Evolutionary conservation across 2,113 vertebrate species (phyloP), one percentile per base, ranked within the genome.

Genomic region (Eonycteris spelaea): DNA sequence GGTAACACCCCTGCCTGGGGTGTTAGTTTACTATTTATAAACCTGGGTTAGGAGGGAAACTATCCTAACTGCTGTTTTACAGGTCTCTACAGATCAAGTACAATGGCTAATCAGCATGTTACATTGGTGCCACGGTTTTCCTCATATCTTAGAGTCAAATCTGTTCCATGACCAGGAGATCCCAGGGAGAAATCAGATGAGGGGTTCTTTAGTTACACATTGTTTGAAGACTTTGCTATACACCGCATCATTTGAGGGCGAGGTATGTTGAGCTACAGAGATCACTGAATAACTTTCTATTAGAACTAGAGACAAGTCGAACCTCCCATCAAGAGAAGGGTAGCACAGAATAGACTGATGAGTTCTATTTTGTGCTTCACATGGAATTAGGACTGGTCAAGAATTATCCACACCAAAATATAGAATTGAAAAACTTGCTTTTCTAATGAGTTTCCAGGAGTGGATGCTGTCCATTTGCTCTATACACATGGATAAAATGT

Each of bases 11-110:
- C 38, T 95, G 55, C 71, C 71, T 3, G 0, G 26, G 55, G 40
- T 33, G 33, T 83, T 55, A 53, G 65, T 30, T 26, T 85, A 57
- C 65, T 93, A 61, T 82, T 78, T 96, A 90, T 86, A 94, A 74
- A 55, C 21, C 19, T 74, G 3, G 13, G 45, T 83, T 53, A 92
- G 86, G 70, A 95, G 51, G 70, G 48, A 77, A 91, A 86, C 65
- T 38, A 83, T 14, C 10, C 45, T 71, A 68, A 79, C 26, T 86
- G 68, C 90, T 70, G 5, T 75, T 51, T 94, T 70, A 82, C n/a
- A 91, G 89, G 53, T 90, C 30, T 95, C 85, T 71, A 82, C 24
- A 88, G 65, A 87, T 53, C 85, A 88, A 35, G n/a, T 15, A 35
- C 7, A 71, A 65, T 28, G 80, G 71, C 24, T 48, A 92, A 21